Base-by-base conservation (phyloP, 2,797 vertebrate genomes). In the Rousettus madagascariensis region DNA sequence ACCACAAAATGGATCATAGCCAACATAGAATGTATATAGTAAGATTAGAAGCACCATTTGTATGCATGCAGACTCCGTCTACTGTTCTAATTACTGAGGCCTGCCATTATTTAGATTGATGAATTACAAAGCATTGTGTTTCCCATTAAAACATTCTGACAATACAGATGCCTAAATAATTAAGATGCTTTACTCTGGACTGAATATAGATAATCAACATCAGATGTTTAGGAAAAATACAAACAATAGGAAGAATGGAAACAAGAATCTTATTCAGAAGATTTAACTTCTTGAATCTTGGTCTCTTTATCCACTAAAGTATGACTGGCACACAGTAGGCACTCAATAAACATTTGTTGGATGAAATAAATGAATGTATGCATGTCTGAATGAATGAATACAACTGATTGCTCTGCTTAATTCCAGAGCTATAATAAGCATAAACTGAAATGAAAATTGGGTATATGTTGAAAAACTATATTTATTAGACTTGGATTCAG, bases 151-250 rank as follows among this genome's bases (percentile, higher is more conserved):
- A 86, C 77, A 51, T 95, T 96, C 90, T 1, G 87, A 92, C 33
- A 92, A 16, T 66, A 80, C 38, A 91, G 91, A 97, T 90, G 83
- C n/a, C 77, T 92, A 53, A 65, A 78, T 97, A 97, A 97, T 98
- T 97, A 97, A 97, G 71, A 79, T 85, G 38, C 68, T 86, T 82
- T 95, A 89, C n/a, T 68, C 69, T 83, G 4, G 28, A 93, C 41
- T 95, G 86, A 97, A 97, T 93, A 69, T 33, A 95, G 71, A 83
- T 96, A 96, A 96, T 87, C 95, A 86, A 69, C 78, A 96, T 30
- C 59, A 92, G 59, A 92, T 95, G 95, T 90, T 97, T 97, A 79
- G 38, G 87, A 97, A 97, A 97, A 97, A 87, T 95, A 96, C 53
- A 97, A 97, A 95, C 36, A 94, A 84, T 72, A 84, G 19, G 92